A percentile compares a stretch with the other conserved stretches of the same genome.
Evolutionary conservation across 2,888 invertebrate genomes (phyloP).

Genomic region (Volucella zonaria): DNA sequence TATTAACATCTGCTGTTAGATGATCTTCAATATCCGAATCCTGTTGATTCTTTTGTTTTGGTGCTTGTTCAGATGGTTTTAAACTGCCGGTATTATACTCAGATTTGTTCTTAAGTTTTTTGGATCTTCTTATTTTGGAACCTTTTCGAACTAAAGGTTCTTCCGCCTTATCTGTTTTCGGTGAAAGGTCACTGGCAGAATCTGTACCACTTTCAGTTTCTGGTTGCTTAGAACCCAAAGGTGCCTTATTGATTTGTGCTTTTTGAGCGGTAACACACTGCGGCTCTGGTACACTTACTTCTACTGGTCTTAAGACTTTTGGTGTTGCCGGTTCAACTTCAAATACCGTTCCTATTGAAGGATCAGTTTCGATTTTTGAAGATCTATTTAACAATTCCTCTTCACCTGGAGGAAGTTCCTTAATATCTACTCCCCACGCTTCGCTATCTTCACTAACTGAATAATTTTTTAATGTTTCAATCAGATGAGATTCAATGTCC

Average conservation of each 20-base stretch:
- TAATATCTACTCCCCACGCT: constrained; percentile 77
- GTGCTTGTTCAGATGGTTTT: no score
- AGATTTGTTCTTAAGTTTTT: not conserved
- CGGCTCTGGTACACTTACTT: constrained; percentile 74
- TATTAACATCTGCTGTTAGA: no score
- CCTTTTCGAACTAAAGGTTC: constrained; percentile 56
- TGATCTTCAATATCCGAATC: no score
- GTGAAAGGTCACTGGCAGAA: constrained; percentile 24
- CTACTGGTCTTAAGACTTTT: constrained; percentile 77
- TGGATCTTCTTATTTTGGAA: not conserved
- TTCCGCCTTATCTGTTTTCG: constrained; percentile 28
- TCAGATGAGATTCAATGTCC: constrained; percentile 81
- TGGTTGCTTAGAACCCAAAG: constrained; percentile 5
- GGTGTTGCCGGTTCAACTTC: constrained; percentile 80
- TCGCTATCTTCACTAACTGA: constrained; percentile 77
- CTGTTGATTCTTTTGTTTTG: no score
- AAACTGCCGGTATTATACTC: no score
- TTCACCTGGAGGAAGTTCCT: constrained; percentile 79
- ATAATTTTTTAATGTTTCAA: constrained; percentile 79
- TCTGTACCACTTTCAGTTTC: not conserved
- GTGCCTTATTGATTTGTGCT: constrained; percentile 40
- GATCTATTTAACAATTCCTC: constrained; percentile 79
- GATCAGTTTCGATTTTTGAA: constrained; percentile 78
- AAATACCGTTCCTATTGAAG: constrained; percentile 78
- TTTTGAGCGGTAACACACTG: constrained; percentile 75